Evolutionary conservation across 1,140 invertebrate species (phyloP), one percentile per base, ranked within the genome.

Genomic region (Limonius californicus): DNA sequence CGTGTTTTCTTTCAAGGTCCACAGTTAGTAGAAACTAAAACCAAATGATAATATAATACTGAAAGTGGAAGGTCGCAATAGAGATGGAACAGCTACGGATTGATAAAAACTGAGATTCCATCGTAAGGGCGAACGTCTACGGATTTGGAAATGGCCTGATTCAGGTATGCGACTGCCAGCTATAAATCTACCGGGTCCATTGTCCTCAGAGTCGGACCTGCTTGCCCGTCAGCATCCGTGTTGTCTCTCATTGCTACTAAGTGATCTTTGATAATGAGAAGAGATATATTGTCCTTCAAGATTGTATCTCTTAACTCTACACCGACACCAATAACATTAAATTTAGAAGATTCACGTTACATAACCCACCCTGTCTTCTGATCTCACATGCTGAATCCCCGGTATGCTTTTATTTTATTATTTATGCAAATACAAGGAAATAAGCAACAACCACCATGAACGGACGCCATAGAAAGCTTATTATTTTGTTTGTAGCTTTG

Each of bases 131-230:
- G 45, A 66, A 66, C 66, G 67, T 68, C 65, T 68, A 66, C 67
- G 66, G 62, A 68, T 68, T 68, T 68, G 67, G 67, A 66, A 68
- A 66, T 68, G 64, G 64, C 30, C 64, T 59, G 64, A 68, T 68
- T 35, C 67, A 68, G 67, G 67, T 68, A 68, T 68, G 67, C 64
- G 67, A 66, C 67, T 64, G 64, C 62, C 54, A 39, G 59, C 67
- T 53, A 57, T 66, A 66, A 66, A 61, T 63, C 61, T 57, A 57
- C 23, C 43, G 45, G 21, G 55, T 58, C 61, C 55, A 59, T 54
- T 54, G 43, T 63, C 61, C 47, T 39, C 56, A 39, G 19, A n/a
- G 15, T 12, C 18, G 9, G 16, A 50, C 18, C 21, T 50, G 57
- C 20, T 59, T 42, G 56, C 7, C 39, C 42, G 56, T 58, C 35